phyloP scores from a whole-genome alignment of 1,140 invertebrate genomes.

The Holotrichia oblita region DNA sequence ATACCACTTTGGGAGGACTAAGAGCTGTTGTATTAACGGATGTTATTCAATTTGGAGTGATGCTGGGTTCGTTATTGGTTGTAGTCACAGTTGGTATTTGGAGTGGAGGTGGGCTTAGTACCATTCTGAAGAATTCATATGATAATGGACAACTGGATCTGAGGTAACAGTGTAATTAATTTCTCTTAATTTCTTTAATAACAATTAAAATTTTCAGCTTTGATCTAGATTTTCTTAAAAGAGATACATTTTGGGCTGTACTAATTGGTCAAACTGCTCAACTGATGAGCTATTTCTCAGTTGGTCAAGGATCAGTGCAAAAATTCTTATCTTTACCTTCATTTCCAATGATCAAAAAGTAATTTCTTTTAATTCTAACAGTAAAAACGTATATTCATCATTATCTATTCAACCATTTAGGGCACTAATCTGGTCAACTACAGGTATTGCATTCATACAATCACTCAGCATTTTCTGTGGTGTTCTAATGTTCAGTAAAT shows the following conservation, averaged over 20 bases:
- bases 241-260: constrained; percentile 68
- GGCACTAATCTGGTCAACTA: background rate
- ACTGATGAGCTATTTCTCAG: constrained; percentile 67
- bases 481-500: constrained; percentile 75
- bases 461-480: constrained; percentile 65
- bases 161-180: constrained; percentile 38
- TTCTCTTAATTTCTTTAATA: background rate
- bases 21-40: constrained; percentile 78
- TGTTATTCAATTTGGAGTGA: constrained; percentile 72
- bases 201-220: constrained; percentile 58
- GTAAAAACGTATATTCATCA: background rate
- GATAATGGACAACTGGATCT: constrained; percentile 62
- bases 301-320: constrained; percentile 69
- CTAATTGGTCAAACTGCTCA: constrained; percentile 66
- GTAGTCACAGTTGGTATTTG: constrained; percentile 61
- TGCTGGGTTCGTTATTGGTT: constrained; percentile 68
- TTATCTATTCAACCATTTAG: constrained; percentile 20
- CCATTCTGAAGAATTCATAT: constrained; percentile 57
- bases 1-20: constrained; percentile 77
- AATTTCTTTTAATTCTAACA: background rate
- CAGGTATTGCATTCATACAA: constrained; percentile 36
- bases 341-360: constrained; percentile 9
- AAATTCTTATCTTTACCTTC: constrained; percentile 63
- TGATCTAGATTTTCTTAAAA: constrained; percentile 62
- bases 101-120: constrained; percentile 71